Conservation (phyloP, 2,888 invertebrate genomes). For the Hypselothyrea guttata region DNA sequence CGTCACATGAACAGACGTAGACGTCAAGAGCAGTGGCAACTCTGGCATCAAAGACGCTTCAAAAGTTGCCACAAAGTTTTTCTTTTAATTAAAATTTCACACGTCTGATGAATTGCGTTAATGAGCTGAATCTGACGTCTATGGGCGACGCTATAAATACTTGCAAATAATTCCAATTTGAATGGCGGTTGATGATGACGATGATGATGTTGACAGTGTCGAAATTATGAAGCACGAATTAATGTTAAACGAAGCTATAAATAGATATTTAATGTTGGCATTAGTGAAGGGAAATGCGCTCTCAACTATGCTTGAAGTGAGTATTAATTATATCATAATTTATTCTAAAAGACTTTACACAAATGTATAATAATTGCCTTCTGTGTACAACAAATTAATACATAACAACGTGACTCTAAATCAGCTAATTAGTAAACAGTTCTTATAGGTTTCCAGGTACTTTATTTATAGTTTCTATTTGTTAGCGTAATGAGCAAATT, state of each 20-base stretch:
- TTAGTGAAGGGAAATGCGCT: constrained; percentile 3
- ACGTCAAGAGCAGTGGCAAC: not conserved
- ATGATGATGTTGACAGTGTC: not conserved
- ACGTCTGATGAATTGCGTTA: constrained; percentile 19
- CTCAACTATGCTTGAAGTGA: not conserved
- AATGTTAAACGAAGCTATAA: constrained; percentile 26
- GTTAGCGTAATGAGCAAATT: constrained; percentile 49
- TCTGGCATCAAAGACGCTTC: constrained; percentile 9
- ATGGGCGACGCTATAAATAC: constrained; percentile 9
- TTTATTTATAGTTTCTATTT: constrained; percentile 46
- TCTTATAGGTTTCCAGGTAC: constrained; percentile 1
- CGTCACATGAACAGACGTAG: not conserved
- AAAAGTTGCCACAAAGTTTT: constrained; percentile 18
- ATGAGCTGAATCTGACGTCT: constrained; percentile 4
- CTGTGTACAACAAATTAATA: too few relatives aligned
- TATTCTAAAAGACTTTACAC: not conserved
- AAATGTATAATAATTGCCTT: not conserved
- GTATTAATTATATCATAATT: constrained; percentile 10
- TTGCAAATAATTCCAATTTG: constrained; percentile 21
- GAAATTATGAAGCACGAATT: constrained; percentile 11
- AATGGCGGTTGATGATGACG: constrained; percentile 1
- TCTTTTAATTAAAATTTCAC: constrained; percentile 27
- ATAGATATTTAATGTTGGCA: constrained; percentile 18
- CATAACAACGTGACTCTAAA: too few relatives aligned
- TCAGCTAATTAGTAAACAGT: not conserved